These are phyloP conservation scores for Diachrysia chrysitis DNA, from an alignment of 2,888 invertebrate genomes.

Conservation along the genomic window DNA sequence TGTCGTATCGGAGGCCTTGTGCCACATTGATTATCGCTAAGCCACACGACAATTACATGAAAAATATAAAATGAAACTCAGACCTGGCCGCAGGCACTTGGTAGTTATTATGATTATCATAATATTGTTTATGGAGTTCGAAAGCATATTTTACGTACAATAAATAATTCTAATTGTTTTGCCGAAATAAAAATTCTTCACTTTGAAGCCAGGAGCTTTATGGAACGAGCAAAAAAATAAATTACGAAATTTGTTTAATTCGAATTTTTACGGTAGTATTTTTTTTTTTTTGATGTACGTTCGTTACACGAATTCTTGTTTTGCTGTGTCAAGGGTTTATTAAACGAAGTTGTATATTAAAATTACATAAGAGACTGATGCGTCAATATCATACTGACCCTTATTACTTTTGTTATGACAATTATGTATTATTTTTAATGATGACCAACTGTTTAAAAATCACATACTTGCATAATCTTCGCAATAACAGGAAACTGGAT, in stretches of 20 bases:
- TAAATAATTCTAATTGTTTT: constrained; percentile 5
- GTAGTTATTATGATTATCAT: neutral
- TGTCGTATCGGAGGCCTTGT: neutral
- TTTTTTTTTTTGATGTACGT: neutral
- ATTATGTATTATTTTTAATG: too few species aligned
- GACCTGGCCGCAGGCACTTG: neutral
- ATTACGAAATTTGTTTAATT: neutral
- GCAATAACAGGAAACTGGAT: constrained; percentile 55
- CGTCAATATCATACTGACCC: too few species aligned
- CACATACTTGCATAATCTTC: constrained; percentile 43
- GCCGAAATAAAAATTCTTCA: neutral
- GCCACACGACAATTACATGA: neutral
- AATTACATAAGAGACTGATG: too few species aligned
- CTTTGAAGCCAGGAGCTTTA: neutral
- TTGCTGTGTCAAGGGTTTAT: neutral
- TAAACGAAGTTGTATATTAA: neutral
- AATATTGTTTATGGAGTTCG: neutral
- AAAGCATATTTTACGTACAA: neutral
- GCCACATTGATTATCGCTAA: neutral
- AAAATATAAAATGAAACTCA: neutral
- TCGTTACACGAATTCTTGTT: neutral
- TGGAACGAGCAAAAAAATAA: neutral
- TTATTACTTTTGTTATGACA: too few species aligned
- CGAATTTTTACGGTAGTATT: neutral
- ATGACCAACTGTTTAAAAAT: too few species aligned